Evolutionary conservation across 1,140 invertebrate genomes (phyloP).

Genomic region (Drosophila albomicans): DNA sequence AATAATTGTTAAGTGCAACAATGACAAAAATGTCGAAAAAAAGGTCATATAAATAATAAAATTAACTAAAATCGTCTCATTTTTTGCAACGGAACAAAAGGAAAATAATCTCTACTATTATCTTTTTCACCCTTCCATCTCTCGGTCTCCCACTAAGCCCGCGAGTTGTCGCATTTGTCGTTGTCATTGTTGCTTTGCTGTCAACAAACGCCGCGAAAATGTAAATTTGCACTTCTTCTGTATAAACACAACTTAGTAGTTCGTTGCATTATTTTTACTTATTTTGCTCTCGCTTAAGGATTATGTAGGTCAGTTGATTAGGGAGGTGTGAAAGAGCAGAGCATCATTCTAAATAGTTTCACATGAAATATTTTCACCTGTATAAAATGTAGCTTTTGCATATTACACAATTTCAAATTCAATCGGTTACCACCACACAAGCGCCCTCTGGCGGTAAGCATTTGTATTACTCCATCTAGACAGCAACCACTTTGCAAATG

Average conservation of each 20-base stretch:
- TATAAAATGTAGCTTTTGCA: too few relatives aligned
- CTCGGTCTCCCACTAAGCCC: background rate
- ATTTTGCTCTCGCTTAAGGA: conserved; percentile 28
- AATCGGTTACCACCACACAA: background rate
- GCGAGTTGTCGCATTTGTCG: conserved; percentile 40
- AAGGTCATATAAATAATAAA: conserved; percentile 49
- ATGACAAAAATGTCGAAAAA: conserved; percentile 32
- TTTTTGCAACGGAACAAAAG: conserved; percentile 19
- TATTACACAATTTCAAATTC: background rate
- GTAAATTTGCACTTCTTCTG: conserved; percentile 38
- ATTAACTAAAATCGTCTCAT: conserved; percentile 38
- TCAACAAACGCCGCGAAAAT: conserved; percentile 37
- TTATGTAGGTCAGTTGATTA: conserved; percentile 39
- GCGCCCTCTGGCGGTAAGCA: background rate
- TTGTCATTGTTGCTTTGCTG: conserved; percentile 26
- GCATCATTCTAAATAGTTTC: background rate
- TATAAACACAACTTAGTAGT: conserved; percentile 34
- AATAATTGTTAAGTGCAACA: conserved; percentile 44
- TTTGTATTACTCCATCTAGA: background rate
- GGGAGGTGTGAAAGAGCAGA: background rate
- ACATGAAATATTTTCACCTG: too few relatives aligned
- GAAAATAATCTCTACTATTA: conserved; percentile 4
- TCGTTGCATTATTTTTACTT: conserved; percentile 38
- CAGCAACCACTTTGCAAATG: background rate
- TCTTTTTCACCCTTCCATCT: background rate